Percentiles rank a stretch among this genome's conserved stretches.
phyloP scores from a whole-genome alignment of 2,797 vertebrate genomes.

The Cossypha niveicapilla region DNA sequence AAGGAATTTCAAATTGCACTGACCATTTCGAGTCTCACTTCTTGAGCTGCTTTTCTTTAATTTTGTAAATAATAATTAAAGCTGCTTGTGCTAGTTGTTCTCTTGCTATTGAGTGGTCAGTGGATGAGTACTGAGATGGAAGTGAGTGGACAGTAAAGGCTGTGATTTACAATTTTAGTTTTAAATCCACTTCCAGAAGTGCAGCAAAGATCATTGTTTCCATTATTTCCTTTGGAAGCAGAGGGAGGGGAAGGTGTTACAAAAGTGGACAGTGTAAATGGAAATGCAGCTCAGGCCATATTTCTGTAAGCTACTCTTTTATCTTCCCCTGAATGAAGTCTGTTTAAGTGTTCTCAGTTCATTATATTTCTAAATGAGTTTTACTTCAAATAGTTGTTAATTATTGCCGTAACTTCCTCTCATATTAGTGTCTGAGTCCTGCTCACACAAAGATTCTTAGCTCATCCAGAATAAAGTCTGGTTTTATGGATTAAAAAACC shows the following conservation, averaged over 20 bases:
- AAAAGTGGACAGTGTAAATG: neutral
- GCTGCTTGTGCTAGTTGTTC: neutral
- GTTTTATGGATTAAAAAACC: neutral
- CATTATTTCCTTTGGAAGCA: neutral
- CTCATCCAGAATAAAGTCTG: neutral
- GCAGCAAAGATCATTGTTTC: neutral
- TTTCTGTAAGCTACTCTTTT: neutral
- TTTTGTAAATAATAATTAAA: neutral
- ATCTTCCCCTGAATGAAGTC: neutral
- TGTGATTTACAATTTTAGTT: neutral
- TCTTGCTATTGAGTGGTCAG: neutral
- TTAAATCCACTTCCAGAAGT: neutral
- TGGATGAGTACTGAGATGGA: neutral
- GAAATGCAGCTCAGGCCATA: neutral
- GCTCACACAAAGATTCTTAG: neutral
- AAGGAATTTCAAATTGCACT: neutral
- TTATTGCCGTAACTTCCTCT: neutral
- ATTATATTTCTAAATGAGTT: conserved; percentile 15
- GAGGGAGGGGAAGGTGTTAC: neutral
- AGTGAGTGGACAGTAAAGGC: neutral
- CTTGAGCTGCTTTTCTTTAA: neutral
- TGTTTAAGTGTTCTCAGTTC: neutral
- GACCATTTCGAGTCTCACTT: neutral
- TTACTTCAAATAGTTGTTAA: neutral
- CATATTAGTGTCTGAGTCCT: neutral